phyloP scores from a whole-genome alignment of 2,888 invertebrate species.

The Drosophila neonasuta region DNA sequence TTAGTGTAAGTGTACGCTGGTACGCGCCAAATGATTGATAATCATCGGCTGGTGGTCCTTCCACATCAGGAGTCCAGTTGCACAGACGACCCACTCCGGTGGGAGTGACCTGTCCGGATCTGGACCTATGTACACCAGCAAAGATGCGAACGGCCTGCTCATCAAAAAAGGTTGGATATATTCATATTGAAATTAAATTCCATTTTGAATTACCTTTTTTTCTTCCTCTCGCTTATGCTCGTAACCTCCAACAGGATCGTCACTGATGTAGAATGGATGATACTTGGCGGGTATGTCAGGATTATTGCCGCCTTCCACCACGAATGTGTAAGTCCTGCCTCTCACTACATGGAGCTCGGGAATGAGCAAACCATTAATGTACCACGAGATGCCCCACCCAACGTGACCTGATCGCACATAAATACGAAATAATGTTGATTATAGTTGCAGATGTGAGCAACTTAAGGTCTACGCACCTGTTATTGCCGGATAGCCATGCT shows the following conservation, averaged over 20 bases:
- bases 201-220: constrained; percentile 85
- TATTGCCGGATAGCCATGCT: constrained; percentile 93
- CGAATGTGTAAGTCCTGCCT: constrained; percentile 93
- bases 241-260: constrained; percentile 95
- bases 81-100: constrained; percentile 92
- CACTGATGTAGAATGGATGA: constrained; percentile 96
- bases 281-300: constrained; percentile 90
- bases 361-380: constrained; percentile 95
- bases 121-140: constrained; percentile 89
- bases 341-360: constrained; percentile 95
- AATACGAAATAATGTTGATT: not conserved
- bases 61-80: constrained; percentile 91
- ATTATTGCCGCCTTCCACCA: constrained; percentile 92
- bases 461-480: constrained; percentile 85
- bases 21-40: constrained; percentile 94
- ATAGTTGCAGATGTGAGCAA: too few relatives aligned
- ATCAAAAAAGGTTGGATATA: not conserved
- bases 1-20: constrained; percentile 91
- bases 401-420: constrained; percentile 88
- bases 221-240: constrained; percentile 92
- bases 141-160: constrained; percentile 89
- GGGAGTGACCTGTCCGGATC: constrained; percentile 87
- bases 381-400: constrained; percentile 97
- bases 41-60: constrained; percentile 89
- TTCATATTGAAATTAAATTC: too few relatives aligned